These are phyloP conservation scores for Rapana venosa DNA, from an alignment of 2,888 invertebrate genomes.

Conservation along the genomic window DNA sequence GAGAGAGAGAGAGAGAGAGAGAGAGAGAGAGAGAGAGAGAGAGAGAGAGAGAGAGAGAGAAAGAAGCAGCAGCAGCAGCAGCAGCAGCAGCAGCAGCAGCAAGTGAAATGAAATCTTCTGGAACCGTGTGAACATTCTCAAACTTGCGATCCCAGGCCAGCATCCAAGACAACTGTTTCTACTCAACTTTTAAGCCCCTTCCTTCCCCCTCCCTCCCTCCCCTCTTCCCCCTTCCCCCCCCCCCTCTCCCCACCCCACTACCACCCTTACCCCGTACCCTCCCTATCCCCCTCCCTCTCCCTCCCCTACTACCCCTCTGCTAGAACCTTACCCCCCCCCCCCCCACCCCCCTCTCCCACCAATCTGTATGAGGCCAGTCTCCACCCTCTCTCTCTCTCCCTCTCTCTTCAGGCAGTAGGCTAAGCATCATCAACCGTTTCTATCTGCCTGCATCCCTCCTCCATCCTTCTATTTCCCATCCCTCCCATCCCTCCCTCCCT, in stretches of 20 bases:
- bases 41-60: not conserved
- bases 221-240: not conserved
- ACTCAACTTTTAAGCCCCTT: slow-evolving; percentile 32
- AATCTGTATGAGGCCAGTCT: not conserved
- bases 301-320: not conserved
- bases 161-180: slow-evolving; percentile 37
- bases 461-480: too few species aligned
- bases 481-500: too few species aligned
- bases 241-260: not conserved
- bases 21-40: slow-evolving; percentile 9
- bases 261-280: not conserved
- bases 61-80: not conserved
- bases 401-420: not conserved
- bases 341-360: too few species aligned
- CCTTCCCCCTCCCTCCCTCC: not conserved
- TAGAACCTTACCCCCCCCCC: too few species aligned
- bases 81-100: not conserved
- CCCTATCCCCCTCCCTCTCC: not conserved
- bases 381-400: not conserved
- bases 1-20: slow-evolving; percentile 1
- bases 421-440: too few species aligned
- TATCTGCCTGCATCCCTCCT: too few species aligned
- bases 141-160: slow-evolving; percentile 28
- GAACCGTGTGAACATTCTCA: slow-evolving; percentile 34
- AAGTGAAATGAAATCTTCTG: not conserved